Evolutionary conservation across 2,888 invertebrate species (phyloP).

Genomic region (Orthosia gothica): DNA sequence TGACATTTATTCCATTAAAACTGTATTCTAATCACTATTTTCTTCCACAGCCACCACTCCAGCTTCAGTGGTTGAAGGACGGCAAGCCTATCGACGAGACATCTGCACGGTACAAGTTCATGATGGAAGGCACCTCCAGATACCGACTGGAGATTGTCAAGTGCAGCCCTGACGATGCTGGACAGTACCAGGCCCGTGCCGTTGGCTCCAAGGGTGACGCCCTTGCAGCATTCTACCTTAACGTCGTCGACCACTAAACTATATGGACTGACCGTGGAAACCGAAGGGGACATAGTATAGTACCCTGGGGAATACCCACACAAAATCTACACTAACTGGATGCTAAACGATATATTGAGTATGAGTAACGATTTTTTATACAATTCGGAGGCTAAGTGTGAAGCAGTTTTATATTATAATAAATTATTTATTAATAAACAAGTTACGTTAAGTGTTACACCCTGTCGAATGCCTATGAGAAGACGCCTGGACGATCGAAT

Average conservation of each 20-base stretch:
- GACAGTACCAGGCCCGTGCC: conserved; percentile 97
- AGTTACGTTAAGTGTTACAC: conserved; percentile 88
- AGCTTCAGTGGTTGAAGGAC: conserved; percentile 97
- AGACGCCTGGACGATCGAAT: conserved; percentile 78
- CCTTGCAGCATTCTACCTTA: conserved; percentile 96
- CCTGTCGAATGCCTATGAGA: conserved; percentile 88
- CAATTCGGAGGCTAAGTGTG: conserved; percentile 88
- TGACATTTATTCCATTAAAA: background rate
- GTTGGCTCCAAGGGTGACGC: conserved; percentile 97
- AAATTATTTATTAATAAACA: conserved; percentile 86
- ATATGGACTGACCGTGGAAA: conserved; percentile 76
- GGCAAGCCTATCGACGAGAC: conserved; percentile 97
- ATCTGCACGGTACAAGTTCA: conserved; percentile 95
- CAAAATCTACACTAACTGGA: conserved; percentile 70
- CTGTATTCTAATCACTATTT: conserved; percentile 5
- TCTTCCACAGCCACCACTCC: conserved; percentile 90
- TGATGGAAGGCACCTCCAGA: conserved; percentile 95
- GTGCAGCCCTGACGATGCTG: conserved; percentile 95
- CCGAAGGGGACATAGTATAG: conserved; percentile 72
- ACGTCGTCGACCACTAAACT: conserved; percentile 92
- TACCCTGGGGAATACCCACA: conserved; percentile 78
- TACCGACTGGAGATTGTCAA: conserved; percentile 95
- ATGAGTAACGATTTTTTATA: conserved; percentile 87
- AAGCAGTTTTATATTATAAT: conserved; percentile 83
- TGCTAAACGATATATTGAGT: conserved; percentile 77